These are phyloP conservation scores for Channallabes apus DNA, from an alignment of 2,797 vertebrate species.

Conservation along the genomic window DNA sequence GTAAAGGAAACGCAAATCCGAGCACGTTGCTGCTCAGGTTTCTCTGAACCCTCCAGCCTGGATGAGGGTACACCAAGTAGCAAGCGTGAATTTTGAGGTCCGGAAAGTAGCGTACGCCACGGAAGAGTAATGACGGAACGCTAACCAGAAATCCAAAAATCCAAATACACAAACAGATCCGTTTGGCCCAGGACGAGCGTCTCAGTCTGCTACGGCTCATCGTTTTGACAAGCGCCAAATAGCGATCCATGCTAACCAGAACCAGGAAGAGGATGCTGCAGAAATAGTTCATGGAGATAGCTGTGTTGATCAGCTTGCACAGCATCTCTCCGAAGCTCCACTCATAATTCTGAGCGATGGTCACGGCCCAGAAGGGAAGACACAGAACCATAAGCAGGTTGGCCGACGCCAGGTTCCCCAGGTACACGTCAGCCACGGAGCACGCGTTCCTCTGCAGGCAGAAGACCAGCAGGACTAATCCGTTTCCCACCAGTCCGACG, in stretches of 20 bases:
- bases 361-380: constrained; percentile 86
- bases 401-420: constrained; percentile 81
- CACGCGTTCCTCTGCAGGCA: constrained; percentile 78
- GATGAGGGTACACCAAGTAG: constrained; percentile 67
- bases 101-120: constrained; percentile 51
- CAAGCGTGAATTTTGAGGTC: constrained; percentile 68
- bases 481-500: constrained; percentile 77
- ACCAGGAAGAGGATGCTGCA: constrained; percentile 83
- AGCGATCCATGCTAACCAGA: constrained; percentile 85
- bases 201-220: constrained; percentile 75
- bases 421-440: constrained; percentile 85
- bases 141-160: constrained; percentile 70
- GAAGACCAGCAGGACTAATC: constrained; percentile 79
- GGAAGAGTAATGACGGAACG: constrained; percentile 75
- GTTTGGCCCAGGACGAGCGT: constrained; percentile 71
- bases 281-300: constrained; percentile 79
- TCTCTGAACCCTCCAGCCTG: constrained; percentile 68
- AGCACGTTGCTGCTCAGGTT: constrained; percentile 75
- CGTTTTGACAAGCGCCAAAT: constrained; percentile 83
- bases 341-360: constrained; percentile 69
- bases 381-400: constrained; percentile 78
- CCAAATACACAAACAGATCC: constrained; percentile 80
- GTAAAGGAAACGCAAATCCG: constrained; percentile 79
- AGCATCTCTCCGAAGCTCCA: constrained; percentile 82
- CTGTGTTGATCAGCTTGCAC: constrained; percentile 77